Evolutionary conservation across 2,113 vertebrate species (phyloP).

Genomic region (Cheirogaleus medius): DNA sequence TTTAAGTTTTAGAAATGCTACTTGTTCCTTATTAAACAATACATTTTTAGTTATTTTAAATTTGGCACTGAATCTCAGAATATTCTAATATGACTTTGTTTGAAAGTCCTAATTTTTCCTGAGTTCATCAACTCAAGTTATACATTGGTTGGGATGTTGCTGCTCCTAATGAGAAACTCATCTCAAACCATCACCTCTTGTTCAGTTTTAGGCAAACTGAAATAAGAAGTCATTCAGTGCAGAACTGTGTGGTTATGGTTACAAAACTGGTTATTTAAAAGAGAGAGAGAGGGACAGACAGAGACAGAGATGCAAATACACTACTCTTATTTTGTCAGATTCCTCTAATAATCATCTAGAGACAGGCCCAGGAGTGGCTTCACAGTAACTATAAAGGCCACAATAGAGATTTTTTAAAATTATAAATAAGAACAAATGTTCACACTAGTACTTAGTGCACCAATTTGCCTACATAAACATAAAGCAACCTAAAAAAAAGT

Average conservation of each 20-base stretch:
- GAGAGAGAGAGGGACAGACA: background rate
- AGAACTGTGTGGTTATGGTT: background rate
- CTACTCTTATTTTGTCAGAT: slow-evolving; percentile 47
- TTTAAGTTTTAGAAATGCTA: slow-evolving; percentile 37
- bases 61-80: slow-evolving; percentile 62
- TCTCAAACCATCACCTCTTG: slow-evolving; percentile 13
- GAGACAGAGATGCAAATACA: background rate
- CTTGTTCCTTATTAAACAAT: slow-evolving; percentile 37
- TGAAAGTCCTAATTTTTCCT: slow-evolving; percentile 61
- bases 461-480: slow-evolving; percentile 61
- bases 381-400: slow-evolving; percentile 67
- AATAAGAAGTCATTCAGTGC: background rate
- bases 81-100: background rate
- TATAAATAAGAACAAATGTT: slow-evolving; percentile 68
- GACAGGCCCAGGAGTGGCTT: slow-evolving; percentile 69
- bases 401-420: background rate
- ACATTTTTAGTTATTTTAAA: slow-evolving; percentile 44
- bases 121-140: slow-evolving; percentile 69
- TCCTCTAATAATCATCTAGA: slow-evolving; percentile 56
- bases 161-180: slow-evolving; percentile 2
- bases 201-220: slow-evolving; percentile 17
- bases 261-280: background rate
- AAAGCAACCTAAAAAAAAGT: slow-evolving; percentile 72
- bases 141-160: background rate
- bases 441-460: slow-evolving; percentile 50